phyloP scores from a whole-genome alignment of 1,140 invertebrate species.

The Eriosoma lanigerum region DNA sequence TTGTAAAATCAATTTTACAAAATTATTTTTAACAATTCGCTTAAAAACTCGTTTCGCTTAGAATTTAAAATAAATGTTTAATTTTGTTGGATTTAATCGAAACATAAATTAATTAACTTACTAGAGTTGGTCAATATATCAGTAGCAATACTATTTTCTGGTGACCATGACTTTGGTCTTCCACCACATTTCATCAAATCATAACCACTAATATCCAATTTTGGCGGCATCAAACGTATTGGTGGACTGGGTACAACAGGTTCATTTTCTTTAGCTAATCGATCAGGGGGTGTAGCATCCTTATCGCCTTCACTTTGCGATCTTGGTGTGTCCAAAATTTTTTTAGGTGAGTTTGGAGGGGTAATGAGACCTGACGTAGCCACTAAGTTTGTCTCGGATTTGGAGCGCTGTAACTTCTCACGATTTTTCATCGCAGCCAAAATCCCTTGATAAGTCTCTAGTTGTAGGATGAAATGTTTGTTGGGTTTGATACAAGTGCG shows the following conservation, averaged over 20 bases:
- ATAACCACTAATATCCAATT: constrained; percentile 52
- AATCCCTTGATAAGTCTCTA: constrained; percentile 91
- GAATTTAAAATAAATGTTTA: too few relatives aligned
- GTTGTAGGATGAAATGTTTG: constrained; percentile 86
- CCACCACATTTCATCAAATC: constrained; percentile 57
- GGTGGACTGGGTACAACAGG: not conserved
- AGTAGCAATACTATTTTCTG: constrained; percentile 67
- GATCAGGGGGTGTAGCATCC: not conserved
- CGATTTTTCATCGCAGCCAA: constrained; percentile 94
- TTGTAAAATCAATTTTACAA: too few relatives aligned
- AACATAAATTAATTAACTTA: constrained; percentile 25
- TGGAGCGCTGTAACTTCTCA: constrained; percentile 85
- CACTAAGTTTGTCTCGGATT: constrained; percentile 89
- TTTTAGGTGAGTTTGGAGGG: constrained; percentile 19
- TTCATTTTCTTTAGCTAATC: constrained; percentile 13
- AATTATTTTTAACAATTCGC: too few relatives aligned
- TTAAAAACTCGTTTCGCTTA: too few relatives aligned
- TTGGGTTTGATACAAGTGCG: constrained; percentile 95
- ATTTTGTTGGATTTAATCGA: not conserved
- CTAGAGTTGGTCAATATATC: constrained; percentile 59
- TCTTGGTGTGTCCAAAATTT: constrained; percentile 5
- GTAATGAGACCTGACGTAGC: constrained; percentile 58
- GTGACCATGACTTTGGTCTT: constrained; percentile 80
- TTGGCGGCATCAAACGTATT: not conserved
- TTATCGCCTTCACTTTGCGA: constrained; percentile 41